These are phyloP conservation scores for Laspeyria flexula DNA, from an alignment of 2,888 invertebrate species.

Conservation along the genomic window DNA sequence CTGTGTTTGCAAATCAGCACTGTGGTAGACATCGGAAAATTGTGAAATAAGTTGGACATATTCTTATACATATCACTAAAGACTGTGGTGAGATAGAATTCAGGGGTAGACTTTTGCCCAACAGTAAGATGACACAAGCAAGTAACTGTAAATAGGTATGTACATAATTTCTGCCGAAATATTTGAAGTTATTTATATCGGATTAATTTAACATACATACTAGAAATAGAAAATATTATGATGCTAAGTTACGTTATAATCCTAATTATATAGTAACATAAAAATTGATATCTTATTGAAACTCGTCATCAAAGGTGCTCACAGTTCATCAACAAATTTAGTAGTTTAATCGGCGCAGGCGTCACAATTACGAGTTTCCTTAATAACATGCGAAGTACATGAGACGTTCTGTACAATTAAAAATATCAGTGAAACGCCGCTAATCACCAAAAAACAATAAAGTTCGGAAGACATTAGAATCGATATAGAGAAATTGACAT, in stretches of 20 bases:
- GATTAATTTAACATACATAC: too few relatives aligned
- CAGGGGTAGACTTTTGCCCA: too few relatives aligned
- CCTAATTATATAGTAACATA: constrained; percentile 1
- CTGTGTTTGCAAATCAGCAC: too few relatives aligned
- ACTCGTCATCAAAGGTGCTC: background rate
- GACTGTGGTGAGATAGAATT: too few relatives aligned
- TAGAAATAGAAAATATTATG: too few relatives aligned
- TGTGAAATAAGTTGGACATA: too few relatives aligned
- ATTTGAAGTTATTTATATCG: too few relatives aligned
- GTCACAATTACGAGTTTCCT: constrained; percentile 47
- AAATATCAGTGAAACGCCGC: constrained; percentile 54
- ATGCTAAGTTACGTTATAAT: background rate
- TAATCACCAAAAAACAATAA: constrained; percentile 66
- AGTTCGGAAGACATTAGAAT: constrained; percentile 52
- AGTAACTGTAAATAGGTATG: too few relatives aligned
- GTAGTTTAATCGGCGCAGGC: constrained; percentile 15
- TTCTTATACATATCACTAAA: too few relatives aligned
- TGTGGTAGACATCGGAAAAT: too few relatives aligned
- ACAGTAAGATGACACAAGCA: too few relatives aligned
- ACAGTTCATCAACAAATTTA: background rate
- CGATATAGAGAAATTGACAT: constrained; percentile 74
- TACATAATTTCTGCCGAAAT: too few relatives aligned
- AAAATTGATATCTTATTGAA: background rate
- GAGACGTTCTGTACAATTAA: constrained; percentile 46
- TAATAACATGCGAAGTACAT: constrained; percentile 36